Conservation (phyloP, 2,888 invertebrate genomes). For the Drosophila recens region DNA sequence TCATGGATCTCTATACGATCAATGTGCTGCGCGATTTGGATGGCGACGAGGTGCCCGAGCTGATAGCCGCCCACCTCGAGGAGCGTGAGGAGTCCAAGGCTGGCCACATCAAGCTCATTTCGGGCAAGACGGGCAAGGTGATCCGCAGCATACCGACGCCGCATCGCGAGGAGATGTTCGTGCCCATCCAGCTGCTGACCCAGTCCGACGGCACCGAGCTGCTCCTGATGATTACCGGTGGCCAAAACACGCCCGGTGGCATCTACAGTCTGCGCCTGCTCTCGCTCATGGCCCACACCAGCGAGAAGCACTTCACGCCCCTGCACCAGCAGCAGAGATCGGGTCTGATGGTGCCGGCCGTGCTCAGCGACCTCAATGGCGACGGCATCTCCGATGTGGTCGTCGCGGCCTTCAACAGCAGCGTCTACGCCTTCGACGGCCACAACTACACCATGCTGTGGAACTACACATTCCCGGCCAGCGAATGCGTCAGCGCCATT, state of each 20-base stretch:
- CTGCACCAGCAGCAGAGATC: conserved; percentile 88
- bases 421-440: conserved; percentile 90
- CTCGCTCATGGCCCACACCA: conserved; percentile 86
- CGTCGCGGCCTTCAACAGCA: conserved; percentile 90
- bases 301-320: conserved; percentile 86
- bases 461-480: conserved; percentile 89
- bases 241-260: conserved; percentile 90
- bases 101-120: conserved; percentile 89
- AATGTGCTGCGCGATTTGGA: conserved; percentile 90
- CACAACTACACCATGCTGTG: conserved; percentile 89
- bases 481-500: conserved; percentile 91
- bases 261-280: conserved; percentile 88
- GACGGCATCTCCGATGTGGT: conserved; percentile 91
- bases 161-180: conserved; percentile 89
- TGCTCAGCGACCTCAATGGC: conserved; percentile 90
- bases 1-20: conserved; percentile 89
- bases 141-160: conserved; percentile 88
- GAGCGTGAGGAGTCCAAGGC: conserved; percentile 86
- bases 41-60: conserved; percentile 89
- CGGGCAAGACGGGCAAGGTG: conserved; percentile 89
- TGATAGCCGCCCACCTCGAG: conserved; percentile 89
- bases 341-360: conserved; percentile 89
- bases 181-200: conserved; percentile 89
- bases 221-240: conserved; percentile 91
- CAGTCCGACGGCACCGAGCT: conserved; percentile 88